A percentile compares a stretch with the other conserved stretches of the same genome.
These are phyloP conservation scores for Zygaena filipendulae DNA, from an alignment of 2,888 invertebrate genomes.

Conservation along the genomic window DNA sequence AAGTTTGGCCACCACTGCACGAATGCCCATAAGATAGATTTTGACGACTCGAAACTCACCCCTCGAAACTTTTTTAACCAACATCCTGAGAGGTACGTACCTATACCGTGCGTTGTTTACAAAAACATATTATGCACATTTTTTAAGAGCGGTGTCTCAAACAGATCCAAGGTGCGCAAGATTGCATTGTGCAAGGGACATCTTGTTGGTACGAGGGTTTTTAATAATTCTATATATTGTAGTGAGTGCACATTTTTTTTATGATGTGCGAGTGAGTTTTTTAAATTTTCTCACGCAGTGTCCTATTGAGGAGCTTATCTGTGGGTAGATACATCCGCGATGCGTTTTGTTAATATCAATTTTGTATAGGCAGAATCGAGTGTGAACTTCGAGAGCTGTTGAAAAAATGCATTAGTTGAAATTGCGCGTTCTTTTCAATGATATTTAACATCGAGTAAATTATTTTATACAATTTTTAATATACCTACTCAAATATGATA, in stretches of 20 bases:
- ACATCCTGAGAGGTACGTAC: conserved; percentile 33
- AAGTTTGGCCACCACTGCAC: no score
- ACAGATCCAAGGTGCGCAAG: conserved; percentile 48
- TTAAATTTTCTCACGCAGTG: conserved; percentile 65
- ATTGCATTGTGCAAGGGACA: conserved; percentile 51
- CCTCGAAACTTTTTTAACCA: conserved; percentile 38
- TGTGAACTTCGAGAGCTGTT: conserved; percentile 22
- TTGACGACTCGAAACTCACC: conserved; percentile 21
- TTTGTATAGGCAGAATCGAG: conserved; percentile 44
- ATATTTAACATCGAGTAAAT: no score
- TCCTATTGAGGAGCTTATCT: conserved; percentile 50
- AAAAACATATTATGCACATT: conserved; percentile 68
- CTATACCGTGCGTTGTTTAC: conserved; percentile 51
- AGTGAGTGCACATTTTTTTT: conserved; percentile 56
- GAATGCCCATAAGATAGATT: no score
- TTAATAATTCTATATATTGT: conserved; percentile 56
- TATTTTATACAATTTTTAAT: no score
- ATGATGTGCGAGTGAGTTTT: conserved; percentile 60
- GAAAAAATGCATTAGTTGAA: no score
- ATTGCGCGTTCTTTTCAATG: no score
- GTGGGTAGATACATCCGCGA: conserved; percentile 65
- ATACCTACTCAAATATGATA: no score
- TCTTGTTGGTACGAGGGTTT: conserved; percentile 51
- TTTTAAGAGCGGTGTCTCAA: conserved; percentile 53
- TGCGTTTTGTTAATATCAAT: conserved; percentile 37